phyloP scores from a whole-genome alignment of 2,888 invertebrate genomes.

The Drosophila maculinotata region DNA sequence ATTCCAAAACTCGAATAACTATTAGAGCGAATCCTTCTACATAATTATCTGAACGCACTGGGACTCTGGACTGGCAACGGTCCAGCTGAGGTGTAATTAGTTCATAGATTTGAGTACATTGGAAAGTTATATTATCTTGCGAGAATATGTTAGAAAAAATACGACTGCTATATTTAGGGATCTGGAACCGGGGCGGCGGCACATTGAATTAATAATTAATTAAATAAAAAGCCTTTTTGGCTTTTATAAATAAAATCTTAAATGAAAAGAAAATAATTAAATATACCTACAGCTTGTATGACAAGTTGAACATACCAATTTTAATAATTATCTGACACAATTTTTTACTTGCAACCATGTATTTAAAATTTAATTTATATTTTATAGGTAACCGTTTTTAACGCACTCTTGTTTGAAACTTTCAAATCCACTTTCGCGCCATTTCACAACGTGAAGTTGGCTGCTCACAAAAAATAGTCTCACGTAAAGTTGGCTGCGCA shows the following conservation, averaged over 20 bases:
- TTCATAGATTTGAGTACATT: conserved; percentile 26
- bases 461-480: conserved; percentile 4
- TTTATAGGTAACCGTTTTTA: no score
- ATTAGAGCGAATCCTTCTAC: conserved; percentile 18
- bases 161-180: conserved; percentile 6
- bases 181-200: conserved; percentile 1
- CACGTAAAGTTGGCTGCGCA: conserved; percentile 18
- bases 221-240: no score
- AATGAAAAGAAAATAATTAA: no score
- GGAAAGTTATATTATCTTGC: conserved; percentile 16
- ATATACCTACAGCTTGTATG: no score
- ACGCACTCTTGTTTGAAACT: no score
- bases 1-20: conserved; percentile 29
- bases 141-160: conserved; percentile 14
- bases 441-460: conserved; percentile 15
- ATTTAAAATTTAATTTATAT: no score
- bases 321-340: no score
- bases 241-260: not conserved
- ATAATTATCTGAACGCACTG: conserved; percentile 20
- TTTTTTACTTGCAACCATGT: no score
- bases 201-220: no score
- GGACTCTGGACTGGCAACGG: conserved; percentile 21
- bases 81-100: conserved; percentile 11
- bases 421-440: conserved; percentile 13
- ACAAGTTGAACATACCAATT: no score